A percentile compares a stretch with the other conserved stretches of the same genome.
Conservation (phyloP, 2,888 invertebrate genomes). For the Drosophila kanekoi region DNA sequence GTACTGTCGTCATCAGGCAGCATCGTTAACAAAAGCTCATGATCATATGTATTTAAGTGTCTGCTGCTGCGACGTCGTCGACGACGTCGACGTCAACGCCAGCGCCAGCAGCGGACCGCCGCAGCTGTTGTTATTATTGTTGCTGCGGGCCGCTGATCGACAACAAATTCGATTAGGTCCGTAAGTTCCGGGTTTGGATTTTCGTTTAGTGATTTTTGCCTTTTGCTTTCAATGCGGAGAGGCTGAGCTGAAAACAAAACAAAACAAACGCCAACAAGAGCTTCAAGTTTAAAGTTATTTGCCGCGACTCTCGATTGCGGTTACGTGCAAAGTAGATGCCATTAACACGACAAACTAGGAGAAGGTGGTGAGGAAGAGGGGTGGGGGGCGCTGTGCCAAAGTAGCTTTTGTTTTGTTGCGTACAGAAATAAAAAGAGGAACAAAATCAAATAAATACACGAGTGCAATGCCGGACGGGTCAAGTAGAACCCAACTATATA, state of each 20-base stretch:
- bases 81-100: slow-evolving; percentile 49
- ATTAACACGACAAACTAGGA: slow-evolving; percentile 29
- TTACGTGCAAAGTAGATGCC: slow-evolving; percentile 62
- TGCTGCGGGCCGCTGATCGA: slow-evolving; percentile 62
- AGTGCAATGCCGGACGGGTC: slow-evolving; percentile 66
- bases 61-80: slow-evolving; percentile 37
- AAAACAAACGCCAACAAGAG: slow-evolving; percentile 13
- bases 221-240: slow-evolving; percentile 43
- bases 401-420: slow-evolving; percentile 46
- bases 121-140: slow-evolving; percentile 36
- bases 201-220: slow-evolving; percentile 63
- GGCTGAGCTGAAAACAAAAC: slow-evolving; percentile 20
- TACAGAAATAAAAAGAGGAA: slow-evolving; percentile 7
- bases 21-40: slow-evolving; percentile 51
- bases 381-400: slow-evolving; percentile 3
- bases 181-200: slow-evolving; percentile 78
- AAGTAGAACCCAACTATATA: slow-evolving; percentile 62
- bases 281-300: slow-evolving; percentile 60
- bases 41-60: slow-evolving; percentile 46
- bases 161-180: slow-evolving; percentile 79
- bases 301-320: slow-evolving; percentile 33
- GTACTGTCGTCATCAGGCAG: slow-evolving; percentile 47
- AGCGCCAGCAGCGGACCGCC: slow-evolving; percentile 19
- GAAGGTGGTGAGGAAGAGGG: background rate
- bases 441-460: slow-evolving; percentile 29